Conservation (phyloP, 2,113 vertebrate species). For the Tragelaphus strepsiceros region DNA sequence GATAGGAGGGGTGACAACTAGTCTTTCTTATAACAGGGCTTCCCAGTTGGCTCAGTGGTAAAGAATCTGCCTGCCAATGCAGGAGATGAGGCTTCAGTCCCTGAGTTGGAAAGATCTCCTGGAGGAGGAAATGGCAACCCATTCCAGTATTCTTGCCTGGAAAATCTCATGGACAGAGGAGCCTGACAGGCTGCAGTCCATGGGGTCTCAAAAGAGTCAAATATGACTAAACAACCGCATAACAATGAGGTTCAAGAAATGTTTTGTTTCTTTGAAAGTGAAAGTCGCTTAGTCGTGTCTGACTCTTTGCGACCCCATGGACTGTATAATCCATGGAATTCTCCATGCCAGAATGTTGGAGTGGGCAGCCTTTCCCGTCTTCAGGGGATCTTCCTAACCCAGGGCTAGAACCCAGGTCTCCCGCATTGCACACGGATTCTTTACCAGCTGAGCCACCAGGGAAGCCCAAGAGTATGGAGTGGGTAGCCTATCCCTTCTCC, state of each 20-base stretch:
- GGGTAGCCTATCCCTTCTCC: neutral
- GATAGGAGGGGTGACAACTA: neutral
- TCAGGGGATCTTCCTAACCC: neutral
- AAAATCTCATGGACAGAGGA: neutral
- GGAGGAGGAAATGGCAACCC: neutral
- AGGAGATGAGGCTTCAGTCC: neutral
- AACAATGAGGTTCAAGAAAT: neutral
- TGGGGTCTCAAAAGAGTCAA: neutral
- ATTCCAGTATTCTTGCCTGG: neutral
- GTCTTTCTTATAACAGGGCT: neutral
- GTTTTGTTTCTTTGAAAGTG: neutral
- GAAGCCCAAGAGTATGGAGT: neutral
- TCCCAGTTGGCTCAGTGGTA: neutral
- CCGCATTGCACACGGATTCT: neutral
- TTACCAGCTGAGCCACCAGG: neutral
- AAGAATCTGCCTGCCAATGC: neutral
- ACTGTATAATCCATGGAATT: neutral
- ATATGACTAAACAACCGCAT: neutral
- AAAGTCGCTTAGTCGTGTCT: accelerated
- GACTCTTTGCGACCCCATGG: neutral
- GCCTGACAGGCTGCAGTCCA: neutral
- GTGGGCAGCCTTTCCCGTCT: neutral
- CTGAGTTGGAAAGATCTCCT: neutral
- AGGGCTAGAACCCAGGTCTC: neutral
- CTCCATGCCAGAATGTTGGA: neutral